Conservation (phyloP, 2,797 vertebrate species). For the Amniataba percoides region DNA sequence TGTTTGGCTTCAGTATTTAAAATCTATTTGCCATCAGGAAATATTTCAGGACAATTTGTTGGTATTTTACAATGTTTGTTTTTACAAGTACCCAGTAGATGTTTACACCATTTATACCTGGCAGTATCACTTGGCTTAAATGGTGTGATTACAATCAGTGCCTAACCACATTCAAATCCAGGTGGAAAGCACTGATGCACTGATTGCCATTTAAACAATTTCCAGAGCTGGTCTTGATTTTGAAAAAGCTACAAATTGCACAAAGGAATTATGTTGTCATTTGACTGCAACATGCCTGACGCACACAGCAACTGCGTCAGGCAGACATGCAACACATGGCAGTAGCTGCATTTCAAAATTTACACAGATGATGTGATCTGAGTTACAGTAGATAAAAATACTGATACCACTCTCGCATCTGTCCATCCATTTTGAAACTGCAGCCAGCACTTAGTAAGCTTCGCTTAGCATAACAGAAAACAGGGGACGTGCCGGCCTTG, state of each 20-base stretch:
- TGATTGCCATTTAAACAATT: constrained; percentile 14
- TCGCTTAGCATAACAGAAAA: background rate
- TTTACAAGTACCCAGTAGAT: constrained; percentile 18
- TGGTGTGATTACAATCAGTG: constrained; percentile 10
- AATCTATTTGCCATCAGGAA: constrained; percentile 29
- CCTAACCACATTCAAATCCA: constrained; percentile 17
- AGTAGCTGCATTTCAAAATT: constrained; percentile 7
- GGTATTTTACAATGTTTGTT: constrained; percentile 22
- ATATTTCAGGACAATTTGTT: constrained; percentile 7
- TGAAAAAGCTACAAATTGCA: constrained; percentile 5
- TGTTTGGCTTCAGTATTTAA: constrained; percentile 8
- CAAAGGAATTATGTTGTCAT: constrained; percentile 7
- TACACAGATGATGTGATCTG: background rate
- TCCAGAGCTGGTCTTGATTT: background rate
- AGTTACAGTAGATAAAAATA: background rate
- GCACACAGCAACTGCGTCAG: background rate
- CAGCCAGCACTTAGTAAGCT: background rate
- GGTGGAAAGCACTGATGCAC: constrained; percentile 2
- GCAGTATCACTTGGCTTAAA: background rate
- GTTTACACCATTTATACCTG: constrained; percentile 30
- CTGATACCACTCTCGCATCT: background rate
- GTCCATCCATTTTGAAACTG: background rate
- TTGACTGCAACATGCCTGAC: background rate
- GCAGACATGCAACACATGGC: background rate
- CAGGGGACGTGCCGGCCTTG: background rate